These are phyloP conservation scores for Xestoiulus laeticollis DNA, from an alignment of 2,888 invertebrate genomes.

Conservation along the genomic window DNA sequence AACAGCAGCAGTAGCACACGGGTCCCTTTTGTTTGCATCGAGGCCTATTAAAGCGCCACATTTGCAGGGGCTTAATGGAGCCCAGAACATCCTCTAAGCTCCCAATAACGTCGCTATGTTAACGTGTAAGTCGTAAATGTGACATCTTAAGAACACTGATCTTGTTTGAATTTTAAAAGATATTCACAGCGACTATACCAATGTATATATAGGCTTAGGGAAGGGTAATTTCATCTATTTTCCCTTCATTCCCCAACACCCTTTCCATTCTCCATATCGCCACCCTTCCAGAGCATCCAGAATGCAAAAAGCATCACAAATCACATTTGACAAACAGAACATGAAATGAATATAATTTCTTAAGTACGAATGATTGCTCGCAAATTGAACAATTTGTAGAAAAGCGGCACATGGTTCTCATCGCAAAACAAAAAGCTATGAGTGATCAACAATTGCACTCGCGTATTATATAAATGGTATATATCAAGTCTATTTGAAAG, in stretches of 20 bases:
- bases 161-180: conserved; percentile 51
- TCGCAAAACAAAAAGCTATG: neutral
- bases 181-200: conserved; percentile 24
- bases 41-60: conserved; percentile 44
- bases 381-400: conserved; percentile 38
- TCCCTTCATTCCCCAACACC: neutral
- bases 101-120: conserved; percentile 47
- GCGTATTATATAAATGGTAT: neutral
- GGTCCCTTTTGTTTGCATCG: conserved; percentile 44
- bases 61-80: conserved; percentile 38
- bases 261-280: neutral
- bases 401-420: conserved; percentile 30
- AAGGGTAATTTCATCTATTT: conserved; percentile 23
- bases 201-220: conserved; percentile 17
- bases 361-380: conserved; percentile 36
- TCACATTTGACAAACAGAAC: conserved; percentile 40
- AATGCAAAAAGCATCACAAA: conserved; percentile 44
- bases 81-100: conserved; percentile 45
- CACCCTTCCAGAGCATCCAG: neutral
- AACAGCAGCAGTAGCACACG: conserved; percentile 39
- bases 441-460: conserved; percentile 24
- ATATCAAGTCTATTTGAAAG: too few relatives aligned
- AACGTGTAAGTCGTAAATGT: conserved; percentile 48
- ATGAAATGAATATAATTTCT: conserved; percentile 43
- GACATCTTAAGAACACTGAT: conserved; percentile 49